Conservation (phyloP, 1,140 invertebrate species). For the Piezodorus guildinii region DNA sequence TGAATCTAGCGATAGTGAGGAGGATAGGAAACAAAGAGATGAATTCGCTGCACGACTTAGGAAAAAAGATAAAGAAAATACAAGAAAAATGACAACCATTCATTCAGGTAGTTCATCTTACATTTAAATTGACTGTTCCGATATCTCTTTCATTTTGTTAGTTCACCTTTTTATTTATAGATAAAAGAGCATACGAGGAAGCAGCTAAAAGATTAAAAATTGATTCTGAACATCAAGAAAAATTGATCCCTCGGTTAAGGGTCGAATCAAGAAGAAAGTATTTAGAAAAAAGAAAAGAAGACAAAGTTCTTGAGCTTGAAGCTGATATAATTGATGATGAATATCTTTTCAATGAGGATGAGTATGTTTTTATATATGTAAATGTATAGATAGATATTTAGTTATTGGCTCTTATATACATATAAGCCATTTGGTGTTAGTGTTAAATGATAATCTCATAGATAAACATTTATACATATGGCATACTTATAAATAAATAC, state of each 20-base stretch:
- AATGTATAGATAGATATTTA: too few species aligned
- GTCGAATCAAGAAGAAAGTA: slow-evolving; percentile 88
- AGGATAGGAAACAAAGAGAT: slow-evolving; percentile 59
- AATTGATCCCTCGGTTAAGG: slow-evolving; percentile 75
- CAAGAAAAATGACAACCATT: slow-evolving; percentile 58
- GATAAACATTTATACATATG: too few species aligned
- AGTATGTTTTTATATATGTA: slow-evolving; percentile 57
- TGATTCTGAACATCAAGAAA: slow-evolving; percentile 71
- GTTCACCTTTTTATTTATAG: slow-evolving; percentile 35
- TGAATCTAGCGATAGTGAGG: slow-evolving; percentile 28
- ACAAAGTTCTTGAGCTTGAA: slow-evolving; percentile 93
- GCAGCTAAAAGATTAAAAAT: slow-evolving; percentile 83
- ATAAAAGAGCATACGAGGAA: slow-evolving; percentile 74
- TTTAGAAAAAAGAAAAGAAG: slow-evolving; percentile 87
- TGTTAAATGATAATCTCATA: too few species aligned
- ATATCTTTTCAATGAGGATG: slow-evolving; percentile 79
- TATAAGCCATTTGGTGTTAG: too few species aligned
- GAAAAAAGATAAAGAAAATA: slow-evolving; percentile 81
- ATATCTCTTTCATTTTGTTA: neutral
- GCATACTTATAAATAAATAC: too few species aligned
- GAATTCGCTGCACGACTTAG: slow-evolving; percentile 83
- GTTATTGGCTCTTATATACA: too few species aligned
- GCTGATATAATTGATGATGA: slow-evolving; percentile 93
- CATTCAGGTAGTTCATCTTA: slow-evolving; percentile 33
- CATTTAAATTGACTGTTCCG: too few species aligned